Evolutionary conservation across 2,888 invertebrate species (phyloP).

Genomic region (Cheilosia scutellata): DNA sequence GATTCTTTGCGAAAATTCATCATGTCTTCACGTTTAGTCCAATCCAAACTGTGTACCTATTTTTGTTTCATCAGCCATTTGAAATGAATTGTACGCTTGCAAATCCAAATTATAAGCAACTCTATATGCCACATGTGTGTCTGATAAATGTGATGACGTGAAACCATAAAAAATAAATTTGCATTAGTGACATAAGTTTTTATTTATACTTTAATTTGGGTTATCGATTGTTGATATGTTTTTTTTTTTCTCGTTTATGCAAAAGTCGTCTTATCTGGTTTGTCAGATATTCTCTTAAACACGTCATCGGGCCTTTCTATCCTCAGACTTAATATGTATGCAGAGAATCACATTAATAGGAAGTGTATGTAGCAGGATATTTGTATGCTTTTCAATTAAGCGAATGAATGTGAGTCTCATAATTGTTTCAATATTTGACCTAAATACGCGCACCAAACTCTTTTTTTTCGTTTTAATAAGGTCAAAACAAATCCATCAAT

Average conservation of each 20-base stretch:
- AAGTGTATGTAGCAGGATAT: no score
- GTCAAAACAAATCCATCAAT: constrained; percentile 7
- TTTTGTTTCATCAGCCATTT: background rate
- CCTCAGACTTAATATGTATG: no score
- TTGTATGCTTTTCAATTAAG: no score
- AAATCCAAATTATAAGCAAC: background rate
- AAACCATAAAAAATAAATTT: background rate
- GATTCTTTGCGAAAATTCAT: background rate
- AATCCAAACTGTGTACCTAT: background rate
- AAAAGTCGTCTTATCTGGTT: no score
- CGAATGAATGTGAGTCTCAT: no score
- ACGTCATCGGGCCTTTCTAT: no score
- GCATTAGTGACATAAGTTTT: background rate
- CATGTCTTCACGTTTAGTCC: background rate
- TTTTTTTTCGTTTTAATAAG: background rate
- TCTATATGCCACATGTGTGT: background rate
- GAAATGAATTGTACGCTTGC: background rate
- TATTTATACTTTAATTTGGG: background rate
- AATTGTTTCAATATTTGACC: no score
- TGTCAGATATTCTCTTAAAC: no score
- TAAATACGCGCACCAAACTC: background rate
- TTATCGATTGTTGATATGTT: background rate
- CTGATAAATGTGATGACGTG: background rate
- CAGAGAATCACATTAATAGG: no score
- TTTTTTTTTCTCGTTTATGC: no score